Evolutionary conservation across 2,888 invertebrate genomes (phyloP).

Genomic region (Clusia tigrina): DNA sequence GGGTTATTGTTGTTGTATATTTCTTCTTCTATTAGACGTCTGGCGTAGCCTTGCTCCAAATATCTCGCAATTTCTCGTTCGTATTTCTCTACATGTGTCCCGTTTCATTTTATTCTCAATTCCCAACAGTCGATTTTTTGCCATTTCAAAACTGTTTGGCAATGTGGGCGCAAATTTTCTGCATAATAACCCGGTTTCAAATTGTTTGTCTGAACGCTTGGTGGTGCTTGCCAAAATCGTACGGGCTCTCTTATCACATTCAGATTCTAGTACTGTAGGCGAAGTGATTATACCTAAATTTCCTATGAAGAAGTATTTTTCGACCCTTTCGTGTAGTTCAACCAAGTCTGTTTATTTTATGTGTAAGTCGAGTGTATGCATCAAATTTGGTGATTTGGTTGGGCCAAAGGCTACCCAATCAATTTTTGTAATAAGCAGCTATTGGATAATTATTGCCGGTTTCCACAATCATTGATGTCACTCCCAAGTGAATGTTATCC

Average conservation of each 20-base stretch:
- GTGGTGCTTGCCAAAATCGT: background rate
- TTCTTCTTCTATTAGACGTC: slow-evolving; percentile 16
- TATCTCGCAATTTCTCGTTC: slow-evolving; percentile 31
- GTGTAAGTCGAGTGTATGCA: slow-evolving; percentile 10
- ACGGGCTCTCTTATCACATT: slow-evolving; percentile 16
- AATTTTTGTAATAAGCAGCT: no score
- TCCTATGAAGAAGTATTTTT: slow-evolving; percentile 17
- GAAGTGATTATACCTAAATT: background rate
- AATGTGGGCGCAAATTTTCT: background rate
- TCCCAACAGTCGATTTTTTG: slow-evolving; percentile 26
- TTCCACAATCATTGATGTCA: slow-evolving; percentile 2
- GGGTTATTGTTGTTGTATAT: slow-evolving; percentile 34
- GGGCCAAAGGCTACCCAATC: slow-evolving; percentile 6
- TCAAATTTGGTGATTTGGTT: background rate
- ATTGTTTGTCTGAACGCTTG: slow-evolving; percentile 11
- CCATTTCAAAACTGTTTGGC: slow-evolving; percentile 25
- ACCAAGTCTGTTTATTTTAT: slow-evolving; percentile 1
- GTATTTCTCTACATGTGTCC: slow-evolving; percentile 20
- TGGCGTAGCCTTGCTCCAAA: slow-evolving; percentile 33
- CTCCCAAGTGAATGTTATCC: slow-evolving; percentile 5
- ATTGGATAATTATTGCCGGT: slow-evolving; percentile 1
- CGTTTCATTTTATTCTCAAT: slow-evolving; percentile 29
- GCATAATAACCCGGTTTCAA: slow-evolving; percentile 23
- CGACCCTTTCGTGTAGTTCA: background rate
- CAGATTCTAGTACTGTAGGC: slow-evolving; percentile 9